Base-by-base conservation (phyloP, 1,140 invertebrate genomes). In the Euwallacea fornicatus region DNA sequence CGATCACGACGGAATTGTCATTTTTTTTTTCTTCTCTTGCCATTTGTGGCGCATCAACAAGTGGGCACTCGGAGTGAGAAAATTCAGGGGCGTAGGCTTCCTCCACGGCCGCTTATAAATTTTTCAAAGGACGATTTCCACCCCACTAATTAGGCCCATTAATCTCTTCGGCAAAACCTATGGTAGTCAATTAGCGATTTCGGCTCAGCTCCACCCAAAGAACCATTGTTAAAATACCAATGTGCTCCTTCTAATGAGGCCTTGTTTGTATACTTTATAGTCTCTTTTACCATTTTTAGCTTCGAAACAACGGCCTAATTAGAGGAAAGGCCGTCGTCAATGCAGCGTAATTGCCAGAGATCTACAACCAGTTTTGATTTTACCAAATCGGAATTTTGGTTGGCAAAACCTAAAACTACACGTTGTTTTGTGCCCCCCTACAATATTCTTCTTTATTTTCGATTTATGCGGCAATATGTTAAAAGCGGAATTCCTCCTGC, bases 191-290 rank as follows among this genome's bases (percentile, higher is more conserved):
- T 70, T 75, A 75, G 73, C 63, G 66, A 72, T 59, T 74, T 71
- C 74, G 75, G 66, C 71, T 66, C 59, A 68, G 63, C 41, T 67
- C 71, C 73, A 73, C 71, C 69, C 68, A 60, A 62, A 62, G 59
- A 62, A 59, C 70, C 76, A 77, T 77, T 77, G 76, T 77, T 77
- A 77, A 77, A 77, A 77, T 77, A 75, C 76, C 76, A 62, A 65
- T 59, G 67, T 53, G 67, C 44, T 64, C 73, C 73, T 71, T 74
- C 76, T 77, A 77, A 77, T 77, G 76, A 77, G 75, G 67, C 72
- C 72, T 66, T 74, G 73, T 73, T 74, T 74, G 72, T 76, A 73
- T 75, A 77, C 76, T 77, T 77, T 77, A 77, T 74, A 71, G 75
- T 66, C 71, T 75, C 66, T 69, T 60, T 76, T 74, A 73, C 76